phyloP scores from a whole-genome alignment of 2,113 vertebrate species.

The Calonectris borealis region DNA sequence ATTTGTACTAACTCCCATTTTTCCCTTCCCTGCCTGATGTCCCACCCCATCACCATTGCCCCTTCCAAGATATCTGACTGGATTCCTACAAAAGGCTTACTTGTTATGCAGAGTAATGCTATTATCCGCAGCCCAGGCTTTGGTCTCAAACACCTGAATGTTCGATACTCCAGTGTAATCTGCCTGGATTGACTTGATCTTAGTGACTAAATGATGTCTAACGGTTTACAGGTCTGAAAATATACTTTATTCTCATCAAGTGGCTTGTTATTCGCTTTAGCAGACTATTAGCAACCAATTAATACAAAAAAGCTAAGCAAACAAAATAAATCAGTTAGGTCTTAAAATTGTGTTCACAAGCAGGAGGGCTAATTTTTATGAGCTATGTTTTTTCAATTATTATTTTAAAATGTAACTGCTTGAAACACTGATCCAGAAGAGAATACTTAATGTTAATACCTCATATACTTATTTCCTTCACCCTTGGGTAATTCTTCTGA shows the following conservation, averaged over 20 bases:
- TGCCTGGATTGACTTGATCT: background rate
- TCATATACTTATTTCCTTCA: background rate
- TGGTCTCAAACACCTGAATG: background rate
- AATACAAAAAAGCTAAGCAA: constrained; percentile 30
- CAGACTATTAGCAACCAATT: constrained; percentile 18
- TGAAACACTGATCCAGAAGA: background rate
- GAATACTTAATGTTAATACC: background rate
- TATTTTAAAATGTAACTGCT: background rate
- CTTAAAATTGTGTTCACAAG: background rate
- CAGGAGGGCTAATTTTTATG: background rate
- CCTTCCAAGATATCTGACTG: background rate
- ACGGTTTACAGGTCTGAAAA: constrained; percentile 15
- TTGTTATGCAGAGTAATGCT: background rate
- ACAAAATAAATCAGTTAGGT: constrained; percentile 3
- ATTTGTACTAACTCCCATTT: background rate
- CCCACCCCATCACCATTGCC: background rate
- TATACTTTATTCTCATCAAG: background rate
- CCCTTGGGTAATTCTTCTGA: background rate
- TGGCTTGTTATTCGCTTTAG: background rate
- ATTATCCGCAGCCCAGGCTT: background rate
- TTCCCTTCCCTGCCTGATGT: background rate
- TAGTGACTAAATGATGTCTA: background rate
- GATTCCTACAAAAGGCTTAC: background rate
- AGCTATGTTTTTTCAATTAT: background rate
- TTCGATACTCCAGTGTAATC: background rate